Evolutionary conservation across 2,113 vertebrate genomes (phyloP).

Genomic region (Cyprinus carpio): DNA sequence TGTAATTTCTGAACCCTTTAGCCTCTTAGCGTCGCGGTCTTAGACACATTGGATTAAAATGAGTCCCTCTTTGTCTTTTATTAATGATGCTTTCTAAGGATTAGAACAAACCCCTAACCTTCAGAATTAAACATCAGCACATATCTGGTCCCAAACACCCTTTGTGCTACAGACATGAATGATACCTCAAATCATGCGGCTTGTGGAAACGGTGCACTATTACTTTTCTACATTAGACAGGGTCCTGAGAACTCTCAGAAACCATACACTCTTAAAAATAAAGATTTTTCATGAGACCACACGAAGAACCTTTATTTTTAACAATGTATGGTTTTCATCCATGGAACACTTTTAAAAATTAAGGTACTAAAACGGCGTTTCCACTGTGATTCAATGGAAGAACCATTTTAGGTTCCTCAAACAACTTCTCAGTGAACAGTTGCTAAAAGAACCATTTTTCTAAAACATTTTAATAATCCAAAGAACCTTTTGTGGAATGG

Average conservation of each 20-base stretch:
- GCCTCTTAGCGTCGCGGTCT: background rate
- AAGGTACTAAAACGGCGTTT: background rate
- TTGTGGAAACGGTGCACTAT: background rate
- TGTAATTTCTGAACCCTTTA: constrained; percentile 41
- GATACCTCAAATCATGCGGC: constrained; percentile 3
- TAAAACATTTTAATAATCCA: too few species aligned
- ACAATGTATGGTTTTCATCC: background rate
- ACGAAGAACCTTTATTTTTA: background rate
- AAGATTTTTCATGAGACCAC: background rate
- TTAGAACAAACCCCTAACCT: constrained; percentile 16
- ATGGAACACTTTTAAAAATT: background rate
- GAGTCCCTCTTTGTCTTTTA: background rate
- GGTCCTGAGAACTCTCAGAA: background rate
- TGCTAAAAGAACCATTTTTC: background rate
- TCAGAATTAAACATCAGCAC: background rate
- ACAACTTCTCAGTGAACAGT: background rate
- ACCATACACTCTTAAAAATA: background rate
- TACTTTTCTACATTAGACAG: background rate
- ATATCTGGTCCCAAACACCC: background rate
- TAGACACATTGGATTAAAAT: constrained; percentile 1
- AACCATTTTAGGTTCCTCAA: background rate
- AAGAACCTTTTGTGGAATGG: too few species aligned
- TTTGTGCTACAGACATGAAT: background rate
- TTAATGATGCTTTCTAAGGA: constrained; percentile 8
- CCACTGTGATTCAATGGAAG: background rate